Conservation (phyloP, 2,113 vertebrate genomes). For the Odocoileus hemionus region DNA sequence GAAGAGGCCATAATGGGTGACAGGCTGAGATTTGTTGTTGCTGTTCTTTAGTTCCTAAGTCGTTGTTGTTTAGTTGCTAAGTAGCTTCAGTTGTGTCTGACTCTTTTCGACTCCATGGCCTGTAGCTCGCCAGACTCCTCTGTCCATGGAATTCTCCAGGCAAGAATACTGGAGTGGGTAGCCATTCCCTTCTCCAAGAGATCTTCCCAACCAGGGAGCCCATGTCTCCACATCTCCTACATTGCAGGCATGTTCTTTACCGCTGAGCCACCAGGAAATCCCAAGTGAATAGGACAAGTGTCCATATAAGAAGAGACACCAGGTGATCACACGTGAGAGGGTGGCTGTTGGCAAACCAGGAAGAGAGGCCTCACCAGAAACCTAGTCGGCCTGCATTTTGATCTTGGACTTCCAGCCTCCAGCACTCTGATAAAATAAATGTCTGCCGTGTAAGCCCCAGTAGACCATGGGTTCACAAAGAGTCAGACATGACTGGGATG, state of each 20-base stretch:
- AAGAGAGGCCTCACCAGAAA: background rate
- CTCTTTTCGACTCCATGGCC: background rate
- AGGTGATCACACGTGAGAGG: background rate
- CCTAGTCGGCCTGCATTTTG: accelerated
- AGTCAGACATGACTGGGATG: background rate
- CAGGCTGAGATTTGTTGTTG: background rate
- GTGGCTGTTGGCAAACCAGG: accelerated
- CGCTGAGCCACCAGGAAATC: background rate
- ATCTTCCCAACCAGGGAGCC: background rate
- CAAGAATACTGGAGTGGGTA: background rate
- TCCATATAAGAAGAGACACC: background rate
- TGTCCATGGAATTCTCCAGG: background rate
- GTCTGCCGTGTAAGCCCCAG: background rate
- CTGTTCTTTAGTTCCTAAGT: background rate
- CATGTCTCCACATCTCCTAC: background rate
- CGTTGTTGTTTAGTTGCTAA: background rate
- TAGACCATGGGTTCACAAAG: background rate
- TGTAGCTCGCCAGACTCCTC: background rate
- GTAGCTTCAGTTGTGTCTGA: background rate
- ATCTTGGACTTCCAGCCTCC: background rate
- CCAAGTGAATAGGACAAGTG: background rate
- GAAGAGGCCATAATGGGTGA: no score
- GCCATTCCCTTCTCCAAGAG: background rate
- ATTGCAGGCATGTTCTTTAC: background rate
- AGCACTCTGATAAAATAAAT: background rate